Evolutionary conservation across 2,888 invertebrate genomes (phyloP).

Genomic region (Ectropis crepuscularia): DNA sequence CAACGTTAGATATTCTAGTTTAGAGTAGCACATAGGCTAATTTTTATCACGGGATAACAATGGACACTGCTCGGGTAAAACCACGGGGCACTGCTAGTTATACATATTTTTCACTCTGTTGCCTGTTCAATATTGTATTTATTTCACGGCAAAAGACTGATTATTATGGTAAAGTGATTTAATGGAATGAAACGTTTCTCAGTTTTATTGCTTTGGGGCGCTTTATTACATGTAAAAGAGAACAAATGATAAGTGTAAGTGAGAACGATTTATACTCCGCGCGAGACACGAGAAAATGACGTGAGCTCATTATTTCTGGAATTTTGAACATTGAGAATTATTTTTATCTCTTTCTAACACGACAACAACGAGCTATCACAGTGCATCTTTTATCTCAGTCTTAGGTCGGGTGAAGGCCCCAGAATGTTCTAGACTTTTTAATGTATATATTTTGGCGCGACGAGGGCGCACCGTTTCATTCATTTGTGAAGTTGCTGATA

Average conservation of each 20-base stretch:
- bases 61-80: too few relatives aligned
- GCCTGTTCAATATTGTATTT: too few relatives aligned
- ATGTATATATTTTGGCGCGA: slow-evolving; percentile 87
- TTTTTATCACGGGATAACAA: too few relatives aligned
- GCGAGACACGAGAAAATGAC: slow-evolving; percentile 48
- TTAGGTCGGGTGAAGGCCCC: slow-evolving; percentile 77
- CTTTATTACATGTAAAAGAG: slow-evolving; percentile 1
- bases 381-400: slow-evolving; percentile 62
- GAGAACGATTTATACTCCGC: slow-evolving; percentile 1
- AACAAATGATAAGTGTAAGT: slow-evolving; percentile 1
- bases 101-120: too few relatives aligned
- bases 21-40: too few relatives aligned
- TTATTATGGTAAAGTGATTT: too few relatives aligned
- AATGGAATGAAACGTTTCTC: too few relatives aligned
- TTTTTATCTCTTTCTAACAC: slow-evolving; percentile 73
- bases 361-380: not conserved
- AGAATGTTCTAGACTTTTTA: slow-evolving; percentile 88
- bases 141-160: too few relatives aligned
- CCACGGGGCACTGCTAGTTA: too few relatives aligned
- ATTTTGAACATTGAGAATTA: slow-evolving; percentile 66
- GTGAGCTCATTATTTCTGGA: slow-evolving; percentile 50
- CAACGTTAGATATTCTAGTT: too few relatives aligned
- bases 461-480: slow-evolving; percentile 82
- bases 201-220: not conserved
- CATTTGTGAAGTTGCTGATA: slow-evolving; percentile 73